These are phyloP conservation scores for Rachycentron canadum DNA, from an alignment of 2,797 vertebrate genomes.

Conservation along the genomic window DNA sequence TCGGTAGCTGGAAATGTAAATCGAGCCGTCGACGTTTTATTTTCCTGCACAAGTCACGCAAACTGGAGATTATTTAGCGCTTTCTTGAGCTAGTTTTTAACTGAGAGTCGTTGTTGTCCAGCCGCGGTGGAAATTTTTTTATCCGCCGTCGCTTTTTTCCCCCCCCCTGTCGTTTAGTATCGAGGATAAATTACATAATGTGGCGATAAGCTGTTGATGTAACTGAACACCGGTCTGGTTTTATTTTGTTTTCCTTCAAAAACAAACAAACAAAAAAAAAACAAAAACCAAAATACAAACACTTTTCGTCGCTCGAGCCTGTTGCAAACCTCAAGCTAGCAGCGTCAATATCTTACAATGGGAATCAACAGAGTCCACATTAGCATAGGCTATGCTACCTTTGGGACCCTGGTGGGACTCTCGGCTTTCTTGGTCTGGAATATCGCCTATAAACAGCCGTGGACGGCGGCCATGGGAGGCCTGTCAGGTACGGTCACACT, in stretches of 20 bases:
- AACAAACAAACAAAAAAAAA: too few species aligned
- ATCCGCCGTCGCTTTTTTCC: conserved; percentile 27
- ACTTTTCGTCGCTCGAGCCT: background rate
- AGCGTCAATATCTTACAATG: conserved; percentile 63
- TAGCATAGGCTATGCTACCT: conserved; percentile 87
- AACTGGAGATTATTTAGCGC: background rate
- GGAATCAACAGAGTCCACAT: conserved; percentile 77
- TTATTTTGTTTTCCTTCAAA: background rate
- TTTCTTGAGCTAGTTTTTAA: background rate
- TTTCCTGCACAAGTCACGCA: accelerated
- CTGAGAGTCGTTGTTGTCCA: background rate
- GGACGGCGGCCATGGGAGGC: conserved; percentile 93
- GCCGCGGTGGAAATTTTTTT: background rate
- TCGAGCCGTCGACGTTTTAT: background rate
- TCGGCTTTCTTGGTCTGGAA: conserved; percentile 93
- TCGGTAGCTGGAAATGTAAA: background rate
- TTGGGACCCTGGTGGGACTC: conserved; percentile 87
- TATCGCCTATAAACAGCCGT: conserved; percentile 88
- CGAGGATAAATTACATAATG: conserved; percentile 68
- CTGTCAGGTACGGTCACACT: conserved; percentile 87
- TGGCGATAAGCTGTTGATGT: conserved; percentile 62
- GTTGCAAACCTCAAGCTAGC: background rate
- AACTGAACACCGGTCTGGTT: conserved; percentile 24
- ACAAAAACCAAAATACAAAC: too few species aligned
- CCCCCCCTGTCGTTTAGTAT: conserved; percentile 21